phyloP scores from a whole-genome alignment of 2,888 invertebrate species.

The Halocaridina rubra region DNA sequence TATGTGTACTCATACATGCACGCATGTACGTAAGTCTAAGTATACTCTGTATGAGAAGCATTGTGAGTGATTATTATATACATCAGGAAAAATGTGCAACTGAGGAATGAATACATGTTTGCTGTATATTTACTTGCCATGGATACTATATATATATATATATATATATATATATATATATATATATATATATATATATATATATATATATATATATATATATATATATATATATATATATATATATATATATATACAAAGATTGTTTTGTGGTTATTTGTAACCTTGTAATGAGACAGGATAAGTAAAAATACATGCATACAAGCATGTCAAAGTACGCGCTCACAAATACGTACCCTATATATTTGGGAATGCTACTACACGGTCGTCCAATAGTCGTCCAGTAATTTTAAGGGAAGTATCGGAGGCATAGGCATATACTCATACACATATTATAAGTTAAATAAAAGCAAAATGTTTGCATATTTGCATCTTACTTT shows the following conservation, averaged over 20 bases:
- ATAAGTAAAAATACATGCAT: not conserved
- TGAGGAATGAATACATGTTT: too few species aligned
- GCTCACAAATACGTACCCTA: not conserved
- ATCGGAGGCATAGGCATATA: not conserved
- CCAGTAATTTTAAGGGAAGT: constrained; percentile 41
- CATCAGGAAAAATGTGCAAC: too few species aligned
- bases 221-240: constrained; percentile 15
- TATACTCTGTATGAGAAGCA: too few species aligned
- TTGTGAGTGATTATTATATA: too few species aligned
- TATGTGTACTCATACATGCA: too few species aligned
- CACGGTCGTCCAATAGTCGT: constrained; percentile 52
- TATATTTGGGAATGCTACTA: not conserved
- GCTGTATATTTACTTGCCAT: not conserved
- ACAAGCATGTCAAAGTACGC: not conserved
- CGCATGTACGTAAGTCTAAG: too few species aligned
- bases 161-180: constrained; percentile 10
- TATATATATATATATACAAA: constrained; percentile 12
- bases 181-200: not conserved
- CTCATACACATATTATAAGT: not conserved
- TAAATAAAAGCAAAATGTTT: not conserved
- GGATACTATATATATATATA: not conserved
- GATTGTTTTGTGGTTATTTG: not conserved
- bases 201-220: not conserved
- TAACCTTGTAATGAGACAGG: not conserved
- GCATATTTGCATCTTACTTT: not conserved